Conservation (phyloP, 2,888 invertebrate genomes). For the Luperina testacea region DNA sequence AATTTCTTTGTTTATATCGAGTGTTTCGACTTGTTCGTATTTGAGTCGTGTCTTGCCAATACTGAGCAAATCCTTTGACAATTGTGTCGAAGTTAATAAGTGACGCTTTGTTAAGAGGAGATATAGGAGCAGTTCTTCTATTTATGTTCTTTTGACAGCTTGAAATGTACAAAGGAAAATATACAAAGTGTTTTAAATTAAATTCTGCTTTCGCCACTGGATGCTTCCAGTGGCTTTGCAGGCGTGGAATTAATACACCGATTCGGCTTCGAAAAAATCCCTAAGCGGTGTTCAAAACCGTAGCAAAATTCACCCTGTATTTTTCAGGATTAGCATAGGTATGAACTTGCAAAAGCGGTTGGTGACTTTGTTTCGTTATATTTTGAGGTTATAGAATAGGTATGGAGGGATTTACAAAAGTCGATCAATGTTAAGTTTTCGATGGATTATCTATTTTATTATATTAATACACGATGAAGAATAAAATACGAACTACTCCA, state of each 20-base stretch:
- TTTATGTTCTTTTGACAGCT: slow-evolving; percentile 9
- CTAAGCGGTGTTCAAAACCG: slow-evolving; percentile 45
- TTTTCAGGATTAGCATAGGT: slow-evolving; percentile 55
- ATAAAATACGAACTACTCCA: background rate
- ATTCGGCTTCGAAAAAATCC: slow-evolving; percentile 48
- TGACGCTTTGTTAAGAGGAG: slow-evolving; percentile 32
- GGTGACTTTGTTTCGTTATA: slow-evolving; percentile 23
- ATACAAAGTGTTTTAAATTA: slow-evolving; percentile 38
- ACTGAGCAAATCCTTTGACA: slow-evolving; percentile 36
- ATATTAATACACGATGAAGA: too few relatives aligned
- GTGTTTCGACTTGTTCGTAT: slow-evolving; percentile 45
- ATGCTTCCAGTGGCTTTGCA: slow-evolving; percentile 44
- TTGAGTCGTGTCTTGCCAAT: slow-evolving; percentile 31
- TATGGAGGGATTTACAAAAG: background rate
- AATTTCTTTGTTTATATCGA: slow-evolving; percentile 64
- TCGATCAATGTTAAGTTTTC: background rate
- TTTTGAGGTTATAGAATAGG: slow-evolving; percentile 1
- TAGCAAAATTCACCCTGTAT: slow-evolving; percentile 43
- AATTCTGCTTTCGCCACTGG: slow-evolving; percentile 40
- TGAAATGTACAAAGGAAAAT: slow-evolving; percentile 21
- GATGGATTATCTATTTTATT: too few relatives aligned
- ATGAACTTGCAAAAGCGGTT: slow-evolving; percentile 28
- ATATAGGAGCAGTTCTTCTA: slow-evolving; percentile 20
- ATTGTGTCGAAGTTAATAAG: slow-evolving; percentile 43
- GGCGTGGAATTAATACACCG: slow-evolving; percentile 53